Evolutionary conservation across 2,113 vertebrate species (phyloP).

Genomic region (Collichthys lucidus): DNA sequence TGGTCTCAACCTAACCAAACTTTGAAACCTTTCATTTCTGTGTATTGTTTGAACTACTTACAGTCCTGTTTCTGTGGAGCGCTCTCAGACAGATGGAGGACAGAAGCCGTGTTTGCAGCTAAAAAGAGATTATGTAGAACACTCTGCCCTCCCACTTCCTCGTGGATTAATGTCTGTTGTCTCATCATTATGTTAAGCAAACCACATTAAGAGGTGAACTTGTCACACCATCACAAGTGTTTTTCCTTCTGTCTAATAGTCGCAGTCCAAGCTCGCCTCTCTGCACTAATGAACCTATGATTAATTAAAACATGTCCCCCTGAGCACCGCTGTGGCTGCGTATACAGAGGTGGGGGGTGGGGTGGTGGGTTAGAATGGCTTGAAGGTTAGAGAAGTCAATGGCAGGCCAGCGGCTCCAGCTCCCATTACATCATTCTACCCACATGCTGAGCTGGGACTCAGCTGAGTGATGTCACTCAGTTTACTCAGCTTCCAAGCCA

Average conservation of each 20-base stretch:
- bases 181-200: constrained; percentile 61
- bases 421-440: constrained; percentile 77
- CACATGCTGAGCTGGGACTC: constrained; percentile 60
- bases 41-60: not conserved
- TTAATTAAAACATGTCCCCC: constrained; percentile 63
- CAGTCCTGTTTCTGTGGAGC: not conserved
- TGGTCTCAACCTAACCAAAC: too few species aligned
- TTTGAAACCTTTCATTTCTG: too few species aligned
- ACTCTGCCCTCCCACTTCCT: constrained; percentile 37
- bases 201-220: constrained; percentile 57
- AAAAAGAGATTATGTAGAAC: constrained; percentile 34
- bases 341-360: not conserved
- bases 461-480: constrained; percentile 65
- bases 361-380: not conserved
- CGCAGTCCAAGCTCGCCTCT: constrained; percentile 33
- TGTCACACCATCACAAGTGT: constrained; percentile 57
- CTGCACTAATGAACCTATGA: constrained; percentile 61
- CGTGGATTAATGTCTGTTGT: constrained; percentile 70
- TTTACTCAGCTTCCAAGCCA: constrained; percentile 63
- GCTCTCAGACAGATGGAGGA: constrained; percentile 9
- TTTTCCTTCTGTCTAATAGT: constrained; percentile 61
- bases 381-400: constrained; percentile 60
- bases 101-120: constrained; percentile 30
- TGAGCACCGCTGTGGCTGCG: constrained; percentile 32
- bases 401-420: constrained; percentile 46